Evolutionary conservation across 2,797 vertebrate genomes (phyloP), one percentile per base, ranked within the genome.

Genomic region (Phalanger gymnotis): DNA sequence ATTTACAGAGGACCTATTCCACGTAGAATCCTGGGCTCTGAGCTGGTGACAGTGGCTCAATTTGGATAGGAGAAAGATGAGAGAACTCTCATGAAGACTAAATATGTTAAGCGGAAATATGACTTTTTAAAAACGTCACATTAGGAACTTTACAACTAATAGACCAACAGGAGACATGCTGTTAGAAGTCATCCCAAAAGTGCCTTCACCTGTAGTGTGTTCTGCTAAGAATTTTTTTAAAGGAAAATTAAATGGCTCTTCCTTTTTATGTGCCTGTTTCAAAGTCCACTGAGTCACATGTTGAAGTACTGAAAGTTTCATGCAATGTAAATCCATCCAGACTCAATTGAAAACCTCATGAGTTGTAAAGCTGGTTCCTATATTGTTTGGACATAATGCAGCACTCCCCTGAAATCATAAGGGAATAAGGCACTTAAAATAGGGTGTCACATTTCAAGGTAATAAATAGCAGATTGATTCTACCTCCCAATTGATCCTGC

Each of bases 381-480:
- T 98, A 98, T 98, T 98, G 98, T 98, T 98, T 98, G 98, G 99
- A 99, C 55, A 97, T 98, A 99, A 99, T 97, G 97, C 98, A 99
- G 98, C 98, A 97, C 96, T 98, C 98, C 96, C 98, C 97, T 98
- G 99, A 99, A 99, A 99, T 99, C 99, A 99, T 99, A 99, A 97
- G 99, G 99, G 99, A 99, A 99, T 97, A 99, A 98, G 99, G 99
- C 99, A 99, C 99, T 99, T 99, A 99, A 99, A 99, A 99, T 98
- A 98, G 99, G 99, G 99, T 99, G 99, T 99, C 99, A 99, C 99
- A 99, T 99, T 99, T 99, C 99, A 91, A 99, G 99, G 99, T 99
- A 99, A 99, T 99, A 99, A 99, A 99, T 99, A 99, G 99, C 99
- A 99, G 99, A 99, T 99, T 99, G 99, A 99, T 99, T 99, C 99